A percentile compares a stretch with the other conserved stretches of the same genome.
phyloP scores from a whole-genome alignment of 2,113 vertebrate species.

The Gadus macrocephalus region DNA sequence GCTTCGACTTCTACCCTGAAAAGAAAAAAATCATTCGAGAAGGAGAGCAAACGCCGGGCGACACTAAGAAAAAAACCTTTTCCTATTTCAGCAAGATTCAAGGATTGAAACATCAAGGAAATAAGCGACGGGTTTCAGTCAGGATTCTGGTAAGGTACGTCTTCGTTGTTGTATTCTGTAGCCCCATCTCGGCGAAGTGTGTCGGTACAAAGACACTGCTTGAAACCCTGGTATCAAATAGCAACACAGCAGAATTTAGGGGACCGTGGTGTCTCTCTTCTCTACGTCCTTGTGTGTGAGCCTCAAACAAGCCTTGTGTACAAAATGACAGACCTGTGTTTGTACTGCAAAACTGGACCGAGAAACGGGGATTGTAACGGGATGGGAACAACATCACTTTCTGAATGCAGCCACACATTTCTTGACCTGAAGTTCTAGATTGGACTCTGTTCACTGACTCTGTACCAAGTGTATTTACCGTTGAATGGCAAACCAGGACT shows the following conservation, averaged over 20 bases:
- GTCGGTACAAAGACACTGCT: slow-evolving; percentile 20
- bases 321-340: too few species aligned
- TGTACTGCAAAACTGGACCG: too few species aligned
- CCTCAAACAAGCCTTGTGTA: too few species aligned
- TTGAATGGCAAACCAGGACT: too few species aligned
- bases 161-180: slow-evolving; percentile 30
- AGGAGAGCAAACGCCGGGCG: not conserved
- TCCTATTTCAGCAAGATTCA: not conserved
- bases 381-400: too few species aligned
- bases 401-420: too few species aligned
- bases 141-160: slow-evolving; percentile 33
- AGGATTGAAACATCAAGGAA: not conserved
- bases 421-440: too few species aligned
- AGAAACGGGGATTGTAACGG: too few species aligned
- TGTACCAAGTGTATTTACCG: too few species aligned
- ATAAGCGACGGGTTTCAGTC: not conserved
- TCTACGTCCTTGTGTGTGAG: too few species aligned
- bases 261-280: not conserved
- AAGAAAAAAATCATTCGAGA: slow-evolving; percentile 12
- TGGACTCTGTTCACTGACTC: too few species aligned
- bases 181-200: not conserved
- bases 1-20: slow-evolving; percentile 31
- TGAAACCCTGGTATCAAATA: slow-evolving; percentile 49
- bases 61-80: too few species aligned
- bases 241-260: slow-evolving; percentile 21